phyloP scores from a whole-genome alignment of 2,888 invertebrate genomes.

The Pheosia tremula region DNA sequence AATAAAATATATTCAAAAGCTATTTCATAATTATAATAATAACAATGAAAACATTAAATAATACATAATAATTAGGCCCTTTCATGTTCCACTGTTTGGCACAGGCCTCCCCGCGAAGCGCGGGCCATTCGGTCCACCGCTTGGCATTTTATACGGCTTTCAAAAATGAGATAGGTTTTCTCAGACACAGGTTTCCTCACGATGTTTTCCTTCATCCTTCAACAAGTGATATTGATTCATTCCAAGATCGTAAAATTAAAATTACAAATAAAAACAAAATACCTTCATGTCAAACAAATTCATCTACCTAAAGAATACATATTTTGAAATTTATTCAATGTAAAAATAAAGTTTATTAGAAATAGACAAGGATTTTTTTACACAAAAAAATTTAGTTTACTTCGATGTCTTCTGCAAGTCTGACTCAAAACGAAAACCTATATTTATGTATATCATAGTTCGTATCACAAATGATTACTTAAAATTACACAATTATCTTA shows the following conservation, averaged over 20 bases:
- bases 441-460: slow-evolving; percentile 32
- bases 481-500: slow-evolving; percentile 36
- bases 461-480: slow-evolving; percentile 47
- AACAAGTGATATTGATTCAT: too few species aligned
- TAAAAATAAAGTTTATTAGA: neutral
- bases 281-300: neutral
- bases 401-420: slow-evolving; percentile 3
- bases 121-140: too few species aligned
- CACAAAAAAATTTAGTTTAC: neutral
- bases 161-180: too few species aligned
- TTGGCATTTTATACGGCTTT: too few species aligned
- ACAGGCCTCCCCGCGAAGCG: too few species aligned
- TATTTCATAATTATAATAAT: slow-evolving; percentile 20
- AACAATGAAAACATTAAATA: slow-evolving; percentile 9
- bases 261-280: neutral
- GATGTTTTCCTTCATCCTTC: too few species aligned
- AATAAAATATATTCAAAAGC: slow-evolving; percentile 19
- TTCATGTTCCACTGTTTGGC: too few species aligned
- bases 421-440: slow-evolving; percentile 21
- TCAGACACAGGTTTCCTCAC: too few species aligned
- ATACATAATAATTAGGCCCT: neutral
- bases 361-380: neutral
- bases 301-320: neutral
- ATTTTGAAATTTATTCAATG: neutral
- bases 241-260: neutral